A percentile compares a stretch with the other conserved stretches of the same genome.
These are phyloP conservation scores for Cartodere bifasciata DNA, from an alignment of 2,888 invertebrate species.

Conservation along the genomic window DNA sequence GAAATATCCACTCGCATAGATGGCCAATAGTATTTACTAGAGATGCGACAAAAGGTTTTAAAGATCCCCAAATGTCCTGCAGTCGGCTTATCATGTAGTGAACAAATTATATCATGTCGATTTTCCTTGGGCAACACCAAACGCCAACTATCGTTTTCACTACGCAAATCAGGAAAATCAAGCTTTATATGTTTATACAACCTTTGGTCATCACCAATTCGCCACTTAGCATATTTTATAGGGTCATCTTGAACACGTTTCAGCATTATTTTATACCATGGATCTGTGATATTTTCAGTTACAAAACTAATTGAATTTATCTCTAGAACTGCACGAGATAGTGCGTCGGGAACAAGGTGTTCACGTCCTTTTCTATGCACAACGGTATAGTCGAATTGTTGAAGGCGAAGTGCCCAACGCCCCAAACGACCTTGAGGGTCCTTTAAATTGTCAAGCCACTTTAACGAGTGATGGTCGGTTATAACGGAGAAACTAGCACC, in stretches of 20 bases:
- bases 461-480: no score
- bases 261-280: no score
- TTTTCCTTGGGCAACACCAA: not conserved
- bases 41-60: not conserved
- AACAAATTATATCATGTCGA: not conserved
- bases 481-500: constrained; percentile 4
- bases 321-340: no score
- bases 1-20: no score
- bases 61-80: not conserved
- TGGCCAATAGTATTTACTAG: no score
- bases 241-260: not conserved
- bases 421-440: no score
- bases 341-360: not conserved
- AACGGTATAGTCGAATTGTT: not conserved
- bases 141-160: not conserved
- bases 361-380: constrained; percentile 12
- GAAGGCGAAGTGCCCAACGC: no score
- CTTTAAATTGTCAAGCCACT: no score
- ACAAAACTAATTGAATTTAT: no score
- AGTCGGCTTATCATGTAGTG: not conserved
- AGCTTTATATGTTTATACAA: constrained; percentile 1
- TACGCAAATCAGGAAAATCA: constrained; percentile 2
- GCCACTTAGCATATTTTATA: not conserved
- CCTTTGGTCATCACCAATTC: not conserved
- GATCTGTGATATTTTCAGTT: no score